Evolutionary conservation across 2,888 invertebrate species (phyloP).

Genomic region (Alsophila aescularia): DNA sequence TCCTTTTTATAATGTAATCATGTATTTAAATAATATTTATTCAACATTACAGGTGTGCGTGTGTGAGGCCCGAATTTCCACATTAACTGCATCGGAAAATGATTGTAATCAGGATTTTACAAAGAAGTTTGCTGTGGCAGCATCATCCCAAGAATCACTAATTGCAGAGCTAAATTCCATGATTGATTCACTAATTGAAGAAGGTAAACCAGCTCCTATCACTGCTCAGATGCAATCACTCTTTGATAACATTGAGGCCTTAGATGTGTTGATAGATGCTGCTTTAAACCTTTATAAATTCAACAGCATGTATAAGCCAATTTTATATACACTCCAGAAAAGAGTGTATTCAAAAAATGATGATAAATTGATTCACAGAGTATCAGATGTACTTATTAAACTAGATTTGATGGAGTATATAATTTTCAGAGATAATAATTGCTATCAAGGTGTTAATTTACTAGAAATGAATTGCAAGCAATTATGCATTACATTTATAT

Average conservation of each 20-base stretch:
- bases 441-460: conserved; percentile 61
- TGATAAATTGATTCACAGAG: conserved; percentile 38
- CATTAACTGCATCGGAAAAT: conserved; percentile 25
- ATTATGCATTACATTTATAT: conserved; percentile 66
- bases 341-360: conserved; percentile 53
- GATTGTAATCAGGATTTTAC: conserved; percentile 37
- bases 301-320: conserved; percentile 62
- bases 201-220: conserved; percentile 49
- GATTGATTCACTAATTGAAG: conserved; percentile 44
- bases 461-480: conserved; percentile 63
- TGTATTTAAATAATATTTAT: background rate
- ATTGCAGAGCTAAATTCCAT: conserved; percentile 57
- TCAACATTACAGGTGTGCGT: conserved; percentile 30
- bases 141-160: conserved; percentile 62
- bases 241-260: conserved; percentile 66
- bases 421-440: conserved; percentile 62
- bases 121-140: conserved; percentile 38
- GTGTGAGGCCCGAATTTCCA: conserved; percentile 27
- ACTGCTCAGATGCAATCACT: conserved; percentile 54
- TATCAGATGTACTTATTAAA: conserved; percentile 68
- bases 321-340: conserved; percentile 67
- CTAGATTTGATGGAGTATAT: conserved; percentile 75
- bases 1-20: background rate
- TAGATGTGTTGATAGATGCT: conserved; percentile 54
- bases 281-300: conserved; percentile 48